Base-by-base conservation (phyloP, 2,888 invertebrate species). In the Pandemis corylana region DNA sequence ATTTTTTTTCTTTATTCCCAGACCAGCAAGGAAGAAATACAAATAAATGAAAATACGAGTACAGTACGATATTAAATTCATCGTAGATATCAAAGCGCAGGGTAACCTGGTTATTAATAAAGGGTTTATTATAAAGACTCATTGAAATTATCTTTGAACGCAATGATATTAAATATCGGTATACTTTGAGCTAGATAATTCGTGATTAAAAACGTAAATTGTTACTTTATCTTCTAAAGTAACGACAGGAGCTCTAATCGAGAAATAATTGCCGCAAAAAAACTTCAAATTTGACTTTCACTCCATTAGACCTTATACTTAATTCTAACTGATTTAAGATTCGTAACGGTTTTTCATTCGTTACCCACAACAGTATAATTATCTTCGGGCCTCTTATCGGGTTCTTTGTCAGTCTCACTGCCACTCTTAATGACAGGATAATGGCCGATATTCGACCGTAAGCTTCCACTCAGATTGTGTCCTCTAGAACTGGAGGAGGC, bases 401-500 rank as follows among this genome's bases (percentile, higher is more conserved):
- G 7, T 9, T 66, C 64, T 64, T 63, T 68, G 68, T 67, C 72
- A 68, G 72, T 68, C 68, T 63, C 56, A 28, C 80, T 81, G 82
- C 73, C 80, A 77, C 67, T 81, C 72, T 76, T 74, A 80, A 79
- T 77, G 80, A 80, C 81, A 79, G 75, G 77, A 78, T 82, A 81
- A 82, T 80, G 71, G 76, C 76, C 79, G 84, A 81, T 81, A 82
- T 74, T 69, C 51, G 77, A 78, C 77, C 79, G 78, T 78, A 77
- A 76, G 80, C 75, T 76, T 80, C 79, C 77, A 80, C 80, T 79
- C 68, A 73, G 77, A 83, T 79, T 77, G 77, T 76, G 76, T 68
- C 75, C 72, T 76, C 78, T 77, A 68, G 76, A 77, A 76, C 72
- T 66, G 59, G 71, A 73, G 59, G 42, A 64, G 13, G 44, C 42